Conservation (phyloP, 2,113 vertebrate genomes). For the Siniperca knerii region DNA sequence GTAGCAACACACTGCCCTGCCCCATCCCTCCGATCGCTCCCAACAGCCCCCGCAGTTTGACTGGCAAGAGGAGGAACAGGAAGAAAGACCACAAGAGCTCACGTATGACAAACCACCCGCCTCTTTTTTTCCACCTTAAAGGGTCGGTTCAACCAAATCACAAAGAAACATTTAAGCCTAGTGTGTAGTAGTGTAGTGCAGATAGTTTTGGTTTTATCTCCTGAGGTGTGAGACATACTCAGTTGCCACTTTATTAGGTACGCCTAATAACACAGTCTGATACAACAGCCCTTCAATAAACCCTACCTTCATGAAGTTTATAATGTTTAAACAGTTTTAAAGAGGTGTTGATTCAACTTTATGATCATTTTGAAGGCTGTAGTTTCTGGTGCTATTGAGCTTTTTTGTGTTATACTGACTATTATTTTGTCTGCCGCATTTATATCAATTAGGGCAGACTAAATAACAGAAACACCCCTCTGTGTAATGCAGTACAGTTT, state of each 20-base stretch:
- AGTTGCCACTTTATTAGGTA: neutral
- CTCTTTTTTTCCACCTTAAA: neutral
- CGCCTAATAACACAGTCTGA: neutral
- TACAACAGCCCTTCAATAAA: neutral
- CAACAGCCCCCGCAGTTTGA: conserved; percentile 90
- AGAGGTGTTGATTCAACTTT: neutral
- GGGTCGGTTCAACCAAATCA: neutral
- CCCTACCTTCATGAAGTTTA: too few relatives aligned
- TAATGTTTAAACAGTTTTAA: too few relatives aligned
- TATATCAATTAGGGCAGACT: neutral
- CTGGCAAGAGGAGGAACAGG: conserved; percentile 89
- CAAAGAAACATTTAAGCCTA: neutral
- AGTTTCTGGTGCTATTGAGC: too few relatives aligned
- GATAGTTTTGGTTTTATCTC: neutral
- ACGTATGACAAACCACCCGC: conserved; percentile 78
- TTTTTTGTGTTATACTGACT: neutral
- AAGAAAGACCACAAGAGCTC: conserved; percentile 96
- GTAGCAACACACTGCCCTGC: conserved; percentile 88
- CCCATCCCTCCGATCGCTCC: conserved; percentile 81
- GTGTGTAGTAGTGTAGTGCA: too few relatives aligned
- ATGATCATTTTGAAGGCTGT: neutral
- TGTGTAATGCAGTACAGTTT: neutral
- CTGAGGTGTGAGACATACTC: neutral
- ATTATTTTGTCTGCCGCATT: neutral
- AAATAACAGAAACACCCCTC: neutral